Percentiles rank a stretch among this genome's conserved stretches.
These are phyloP conservation scores for Meriones psammophilus DNA, from an alignment of 2,797 vertebrate species.

Conservation along the genomic window DNA sequence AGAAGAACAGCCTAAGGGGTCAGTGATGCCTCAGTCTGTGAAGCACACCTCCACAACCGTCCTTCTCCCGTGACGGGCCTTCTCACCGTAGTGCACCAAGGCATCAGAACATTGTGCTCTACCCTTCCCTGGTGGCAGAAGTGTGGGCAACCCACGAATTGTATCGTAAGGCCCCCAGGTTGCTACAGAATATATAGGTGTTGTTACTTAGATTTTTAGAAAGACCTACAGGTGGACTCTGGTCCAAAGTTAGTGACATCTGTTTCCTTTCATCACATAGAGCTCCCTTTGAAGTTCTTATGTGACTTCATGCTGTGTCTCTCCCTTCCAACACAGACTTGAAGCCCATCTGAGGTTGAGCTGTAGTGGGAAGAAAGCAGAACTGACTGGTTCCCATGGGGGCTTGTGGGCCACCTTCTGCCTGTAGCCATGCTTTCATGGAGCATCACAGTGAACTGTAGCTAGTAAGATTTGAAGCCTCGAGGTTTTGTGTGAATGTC, in stretches of 20 bases:
- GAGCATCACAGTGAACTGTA: neutral
- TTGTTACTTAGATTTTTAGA: neutral
- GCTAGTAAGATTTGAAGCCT: neutral
- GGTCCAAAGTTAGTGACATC: neutral
- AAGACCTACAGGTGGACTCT: neutral
- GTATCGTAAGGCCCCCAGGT: neutral
- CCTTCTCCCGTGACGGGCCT: neutral
- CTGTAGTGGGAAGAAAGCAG: too few species aligned
- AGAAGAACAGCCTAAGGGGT: constrained; percentile 77
- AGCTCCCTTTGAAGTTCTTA: constrained; percentile 64
- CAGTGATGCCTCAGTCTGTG: neutral
- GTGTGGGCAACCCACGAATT: neutral
- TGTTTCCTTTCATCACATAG: neutral
- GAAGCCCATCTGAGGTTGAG: neutral
- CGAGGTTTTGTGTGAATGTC: neutral
- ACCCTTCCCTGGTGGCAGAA: neutral
- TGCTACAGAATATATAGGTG: neutral
- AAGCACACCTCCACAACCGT: fast-evolving
- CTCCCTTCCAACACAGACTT: neutral
- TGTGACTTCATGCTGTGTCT: neutral
- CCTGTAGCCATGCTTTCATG: neutral
- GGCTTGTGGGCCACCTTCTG: neutral
- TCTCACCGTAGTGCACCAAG: too few species aligned
- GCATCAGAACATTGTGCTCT: neutral
- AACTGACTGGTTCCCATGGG: fast-evolving